Base-by-base conservation (phyloP, 2,888 invertebrate species). In the Leptopilina myrica region DNA sequence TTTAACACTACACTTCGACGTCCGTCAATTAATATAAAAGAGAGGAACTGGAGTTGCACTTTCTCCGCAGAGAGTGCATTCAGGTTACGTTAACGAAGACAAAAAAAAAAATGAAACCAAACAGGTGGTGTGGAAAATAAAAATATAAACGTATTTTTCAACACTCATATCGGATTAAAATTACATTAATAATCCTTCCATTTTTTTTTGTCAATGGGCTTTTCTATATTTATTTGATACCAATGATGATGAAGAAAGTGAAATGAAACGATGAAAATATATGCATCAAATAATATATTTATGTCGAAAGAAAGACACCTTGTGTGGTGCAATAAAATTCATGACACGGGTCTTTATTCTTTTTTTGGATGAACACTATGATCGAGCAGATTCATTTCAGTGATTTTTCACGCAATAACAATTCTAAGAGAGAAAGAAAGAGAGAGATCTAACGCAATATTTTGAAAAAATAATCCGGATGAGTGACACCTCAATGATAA, bases 21-120 rank as follows among this genome's bases (percentile, higher is more conserved):
- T 43, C 40, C 43, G 66, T 9, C 43, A n/a, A 40, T 66, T 15
- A 66, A 66, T 66, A 43, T n/a, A 11, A 5, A 33, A 8, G n/a
- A 65, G 40, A n/a, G 66, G n/a, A 66, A 66, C 65, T 46, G 33
- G 46, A 65, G 14, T 65, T 40, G 43, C 33, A 43, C 67, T 67
- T 67, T 67, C 46, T 15, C 67, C 43, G 20, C n/a, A 26, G 26
- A 59, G n/a, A 65, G 65, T 20, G 15, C 2, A 46, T 2, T 43
- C 14, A 46, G 46, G 43, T 67, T 15, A 15, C 15, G 9, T n/a
- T 59, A 59, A 59, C 15, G 14, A 15, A n/a, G 6, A 15, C 20
- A 59, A 59, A 59, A 46, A 20, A 46, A 20, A 43, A 66, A 43
- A 65, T 40, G 33, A 33, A 33, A 33, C 33, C n/a, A 15, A 66